A percentile compares a stretch with the other conserved stretches of the same genome.
phyloP scores from a whole-genome alignment of 2,113 vertebrate genomes.

The Anguilla japonica region DNA sequence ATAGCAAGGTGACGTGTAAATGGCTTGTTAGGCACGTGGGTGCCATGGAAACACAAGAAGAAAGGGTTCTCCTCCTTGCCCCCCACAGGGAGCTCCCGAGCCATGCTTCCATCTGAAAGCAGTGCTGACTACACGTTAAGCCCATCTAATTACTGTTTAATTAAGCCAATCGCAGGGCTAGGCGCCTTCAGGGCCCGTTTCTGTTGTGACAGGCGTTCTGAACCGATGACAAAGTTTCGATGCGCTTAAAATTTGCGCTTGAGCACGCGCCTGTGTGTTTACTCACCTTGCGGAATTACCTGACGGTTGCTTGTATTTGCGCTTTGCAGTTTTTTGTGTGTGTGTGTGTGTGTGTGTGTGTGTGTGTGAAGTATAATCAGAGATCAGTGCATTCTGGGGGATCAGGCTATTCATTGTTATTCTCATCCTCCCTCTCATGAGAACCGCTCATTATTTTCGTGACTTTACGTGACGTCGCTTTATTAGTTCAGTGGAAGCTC shows the following conservation, averaged over 20 bases:
- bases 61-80: not conserved
- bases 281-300: not conserved
- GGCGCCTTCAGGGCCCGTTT: not conserved
- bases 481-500: not conserved
- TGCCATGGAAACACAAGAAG: not conserved
- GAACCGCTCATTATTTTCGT: not conserved
- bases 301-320: not conserved
- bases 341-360: too few species aligned
- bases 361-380: not conserved
- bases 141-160: not conserved
- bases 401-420: not conserved
- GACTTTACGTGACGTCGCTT: not conserved
- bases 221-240: not conserved
- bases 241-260: not conserved
- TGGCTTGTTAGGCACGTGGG: conserved; percentile 14
- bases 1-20: conserved; percentile 14
- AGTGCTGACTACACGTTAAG: not conserved
- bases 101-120: not conserved
- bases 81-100: not conserved
- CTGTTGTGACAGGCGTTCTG: not conserved
- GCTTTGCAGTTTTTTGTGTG: not conserved
- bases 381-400: not conserved
- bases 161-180: not conserved
- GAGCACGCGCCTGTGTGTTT: not conserved
- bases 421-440: not conserved